Base-by-base conservation (phyloP, 2,113 vertebrate genomes). In the Cebidichthys violaceus region DNA sequence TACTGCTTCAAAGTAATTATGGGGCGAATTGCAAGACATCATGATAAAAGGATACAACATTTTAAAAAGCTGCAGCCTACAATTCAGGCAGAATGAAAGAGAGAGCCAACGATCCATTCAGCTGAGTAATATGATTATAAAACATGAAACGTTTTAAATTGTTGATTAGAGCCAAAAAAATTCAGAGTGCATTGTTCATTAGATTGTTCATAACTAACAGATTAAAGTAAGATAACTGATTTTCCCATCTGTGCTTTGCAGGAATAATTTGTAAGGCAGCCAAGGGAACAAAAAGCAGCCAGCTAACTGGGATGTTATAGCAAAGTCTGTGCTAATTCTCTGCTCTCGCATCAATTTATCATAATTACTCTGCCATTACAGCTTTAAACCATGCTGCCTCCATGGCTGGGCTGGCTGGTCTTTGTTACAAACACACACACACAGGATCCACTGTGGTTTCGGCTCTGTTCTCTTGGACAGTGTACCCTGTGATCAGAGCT, bases 231-330 rank as follows among this genome's bases (percentile, higher is more conserved):
- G 9, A 0, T 2, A 11, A 82, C 50, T 45, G 54, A 78, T 70
- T 87, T 79, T 78, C 67, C 84, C 84, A 75, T 81, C 72, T 74
- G 81, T 45, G 68, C 1, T 61, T 88, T 52, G 66, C 62, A 77
- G 78, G 64, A 65, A 86, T 85, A 18, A 64, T 37, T 1, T 24
- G 4, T n/a, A 8, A 50, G 10, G 65, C 64, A 33, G 82, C 70
- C 81, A 85, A 83, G 37, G 67, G 70, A 83, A 70, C 47, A 70
- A 61, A 85, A 81, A 45, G 20, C 65, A 74, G 68, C 66, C 87
- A 81, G 79, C 35, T 35, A 33, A 83, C 37, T 8, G 59, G 41
- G 81, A 86, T 68, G 54, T 70, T 41, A 43, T 10, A 70, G 47
- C 47, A 79, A 65, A 80, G 29, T 33, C 15, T 20, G 31, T 45